A percentile compares a stretch with the other conserved stretches of the same genome.
These are phyloP conservation scores for Hylaeus anthracinus DNA, from an alignment of 1,140 invertebrate species.

Conservation along the genomic window DNA sequence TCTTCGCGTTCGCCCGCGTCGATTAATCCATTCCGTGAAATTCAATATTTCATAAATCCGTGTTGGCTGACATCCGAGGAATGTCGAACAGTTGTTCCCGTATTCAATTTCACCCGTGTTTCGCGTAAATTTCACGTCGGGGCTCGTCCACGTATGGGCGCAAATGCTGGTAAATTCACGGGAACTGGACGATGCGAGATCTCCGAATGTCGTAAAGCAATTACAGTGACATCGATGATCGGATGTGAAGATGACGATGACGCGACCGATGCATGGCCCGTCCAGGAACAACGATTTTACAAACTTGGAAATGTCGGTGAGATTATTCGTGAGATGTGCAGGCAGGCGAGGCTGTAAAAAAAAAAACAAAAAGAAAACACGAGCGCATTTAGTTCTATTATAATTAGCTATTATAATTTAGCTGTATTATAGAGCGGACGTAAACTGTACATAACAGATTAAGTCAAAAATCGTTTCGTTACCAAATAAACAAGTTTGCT, in stretches of 20 bases:
- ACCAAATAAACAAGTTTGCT: neutral
- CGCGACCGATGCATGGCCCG: neutral
- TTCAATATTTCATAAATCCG: constrained; percentile 38
- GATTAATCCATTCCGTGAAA: neutral
- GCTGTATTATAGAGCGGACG: neutral
- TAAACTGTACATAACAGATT: constrained; percentile 1
- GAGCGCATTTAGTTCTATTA: no score
- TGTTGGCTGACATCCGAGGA: neutral
- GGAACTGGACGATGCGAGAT: neutral
- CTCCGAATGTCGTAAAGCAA: constrained; percentile 15
- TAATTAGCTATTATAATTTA: no score
- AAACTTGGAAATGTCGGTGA: constrained; percentile 22
- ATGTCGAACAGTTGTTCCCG: constrained; percentile 3
- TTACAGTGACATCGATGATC: constrained; percentile 15
- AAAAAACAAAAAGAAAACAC: neutral
- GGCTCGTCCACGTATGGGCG: neutral
- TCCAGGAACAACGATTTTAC: neutral
- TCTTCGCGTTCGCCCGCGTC: neutral
- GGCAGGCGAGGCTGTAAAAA: neutral
- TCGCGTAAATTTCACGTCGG: constrained; percentile 24
- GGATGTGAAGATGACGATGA: neutral
- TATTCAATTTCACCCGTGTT: constrained; percentile 35
- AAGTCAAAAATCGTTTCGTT: neutral
- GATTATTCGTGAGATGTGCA: neutral
- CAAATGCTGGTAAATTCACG: constrained; percentile 16